Percentiles rank a stretch among this genome's conserved stretches.
These are phyloP conservation scores for Chloropsis hardwickii DNA, from an alignment of 2,113 vertebrate genomes.

Conservation along the genomic window DNA sequence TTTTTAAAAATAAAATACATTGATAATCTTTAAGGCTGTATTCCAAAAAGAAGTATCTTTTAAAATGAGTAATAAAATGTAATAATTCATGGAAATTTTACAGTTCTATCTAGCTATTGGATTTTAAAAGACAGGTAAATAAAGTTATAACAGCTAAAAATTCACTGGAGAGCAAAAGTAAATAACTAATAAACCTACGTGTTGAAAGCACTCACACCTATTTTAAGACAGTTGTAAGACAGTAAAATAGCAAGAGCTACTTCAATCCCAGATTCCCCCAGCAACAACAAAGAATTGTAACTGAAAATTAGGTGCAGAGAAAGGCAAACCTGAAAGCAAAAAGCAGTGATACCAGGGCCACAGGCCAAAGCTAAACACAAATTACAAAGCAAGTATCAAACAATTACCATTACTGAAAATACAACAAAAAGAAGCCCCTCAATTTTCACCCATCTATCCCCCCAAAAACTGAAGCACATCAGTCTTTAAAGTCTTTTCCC, in stretches of 20 bases:
- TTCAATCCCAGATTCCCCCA: not conserved
- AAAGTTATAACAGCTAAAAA: not conserved
- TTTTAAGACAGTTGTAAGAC: not conserved
- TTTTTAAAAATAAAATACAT: not conserved
- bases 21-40: not conserved
- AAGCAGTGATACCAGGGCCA: not conserved
- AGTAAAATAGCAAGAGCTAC: not conserved
- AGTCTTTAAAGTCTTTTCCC: not conserved
- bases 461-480: not conserved
- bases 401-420: not conserved
- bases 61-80: not conserved
- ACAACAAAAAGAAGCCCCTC: not conserved
- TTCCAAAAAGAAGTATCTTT: not conserved
- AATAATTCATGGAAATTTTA: not conserved
- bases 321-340: not conserved
- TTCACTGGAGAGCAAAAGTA: not conserved
- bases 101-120: not conserved
- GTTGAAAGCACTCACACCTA: not conserved
- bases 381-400: not conserved
- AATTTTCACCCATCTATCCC: accelerated
- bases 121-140: not conserved
- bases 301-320: not conserved
- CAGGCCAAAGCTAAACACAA: not conserved
- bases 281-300: not conserved
- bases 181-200: not conserved